Evolutionary conservation across 2,797 vertebrate genomes (phyloP), one percentile per base, ranked within the genome.

Genomic region (Lagorchestes hirsutus): DNA sequence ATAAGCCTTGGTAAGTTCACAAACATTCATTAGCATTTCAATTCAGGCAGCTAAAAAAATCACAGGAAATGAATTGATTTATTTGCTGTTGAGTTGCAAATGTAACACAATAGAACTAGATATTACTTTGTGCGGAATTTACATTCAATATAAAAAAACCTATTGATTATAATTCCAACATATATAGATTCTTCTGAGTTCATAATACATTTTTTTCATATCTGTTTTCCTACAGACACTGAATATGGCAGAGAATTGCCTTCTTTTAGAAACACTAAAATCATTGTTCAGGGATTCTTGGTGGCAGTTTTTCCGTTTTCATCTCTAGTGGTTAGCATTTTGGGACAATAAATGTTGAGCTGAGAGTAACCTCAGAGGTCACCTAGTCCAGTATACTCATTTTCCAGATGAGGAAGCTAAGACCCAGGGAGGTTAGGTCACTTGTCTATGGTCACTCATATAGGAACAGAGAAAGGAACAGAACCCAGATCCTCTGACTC

Each of bases 21-120:
- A 62, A 93, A 52, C 40, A 93, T 58, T 62, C 54, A 82, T 93
- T 96, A 96, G 29, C 90, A 24, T 96, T 96, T 96, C 92, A 14
- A 90, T 91, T 27, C 87, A 92, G 12, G 16, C 13, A 90, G 55
- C 52, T 87, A 59, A 95, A 91, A 95, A 91, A 90, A 46, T 54
- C 54, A 90, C 50, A n/a, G n/a, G 92, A 87, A 91, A 92, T 91
- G 59, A 74, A 10, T 56, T 87, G 74, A 87, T 87, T 87, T 87
- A 87, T 87, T 82, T 87, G n/a, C 67, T 93, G 4, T n/a, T 93
- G 0, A 14, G 1, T 59, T 93, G 9, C 31, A 96, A 82, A 97
- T 94, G 34, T 91, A 94, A 93, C 82, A 90, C 22, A 93, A 93
- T 82, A 29, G 22, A 2, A 94, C 62, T 67, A 57, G 95, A 62